phyloP scores from a whole-genome alignment of 2,113 vertebrate species.

The Callipepla californica region DNA sequence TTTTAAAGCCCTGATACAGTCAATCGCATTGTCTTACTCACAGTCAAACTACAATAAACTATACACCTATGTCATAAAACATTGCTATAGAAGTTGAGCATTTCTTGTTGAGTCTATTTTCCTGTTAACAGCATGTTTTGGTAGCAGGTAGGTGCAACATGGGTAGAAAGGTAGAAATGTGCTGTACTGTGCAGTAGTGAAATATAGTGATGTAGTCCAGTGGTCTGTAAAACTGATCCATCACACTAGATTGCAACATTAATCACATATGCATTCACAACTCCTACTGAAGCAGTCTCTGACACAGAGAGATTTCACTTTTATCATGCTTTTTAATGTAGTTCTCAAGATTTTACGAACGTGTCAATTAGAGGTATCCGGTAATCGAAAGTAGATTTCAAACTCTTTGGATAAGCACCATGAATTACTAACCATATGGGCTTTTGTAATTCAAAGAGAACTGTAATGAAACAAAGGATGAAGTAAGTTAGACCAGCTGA shows the following conservation, averaged over 20 bases:
- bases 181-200: background rate
- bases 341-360: conserved; percentile 14
- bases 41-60: background rate
- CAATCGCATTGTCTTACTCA: background rate
- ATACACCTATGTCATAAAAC: background rate
- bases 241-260: background rate
- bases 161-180: conserved; percentile 1
- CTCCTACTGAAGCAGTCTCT: background rate
- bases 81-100: background rate
- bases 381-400: conserved; percentile 17
- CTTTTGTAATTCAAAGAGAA: conserved; percentile 50
- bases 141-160: background rate
- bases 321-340: background rate
- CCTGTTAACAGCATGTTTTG: background rate
- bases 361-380: background rate
- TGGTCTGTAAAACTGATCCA: background rate
- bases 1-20: background rate
- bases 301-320: background rate
- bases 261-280: background rate
- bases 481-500: conserved; percentile 27
- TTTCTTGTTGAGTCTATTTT: background rate
- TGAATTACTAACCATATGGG: conserved; percentile 14
- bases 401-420: background rate
- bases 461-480: background rate
- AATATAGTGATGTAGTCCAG: background rate